phyloP scores from a whole-genome alignment of 1,140 invertebrate species.

The Microvelia longipes region DNA sequence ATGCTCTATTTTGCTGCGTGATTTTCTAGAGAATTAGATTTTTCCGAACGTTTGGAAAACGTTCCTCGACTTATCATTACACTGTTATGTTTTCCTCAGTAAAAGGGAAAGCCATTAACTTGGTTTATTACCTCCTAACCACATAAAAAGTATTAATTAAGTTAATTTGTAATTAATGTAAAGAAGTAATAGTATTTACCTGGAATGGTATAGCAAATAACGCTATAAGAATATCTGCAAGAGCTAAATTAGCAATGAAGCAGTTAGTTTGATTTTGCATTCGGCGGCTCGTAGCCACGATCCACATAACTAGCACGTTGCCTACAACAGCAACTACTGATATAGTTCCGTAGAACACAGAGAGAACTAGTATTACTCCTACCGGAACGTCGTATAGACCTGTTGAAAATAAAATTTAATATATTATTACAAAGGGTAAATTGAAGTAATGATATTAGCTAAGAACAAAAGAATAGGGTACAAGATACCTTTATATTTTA shows the following conservation, averaged over 20 bases:
- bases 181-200: conserved; percentile 39
- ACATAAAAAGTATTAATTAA: not conserved
- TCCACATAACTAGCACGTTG: conserved; percentile 66
- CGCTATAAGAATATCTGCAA: conserved; percentile 63
- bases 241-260: conserved; percentile 61
- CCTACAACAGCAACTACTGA: conserved; percentile 63
- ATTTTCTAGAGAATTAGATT: no score
- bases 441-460: no score
- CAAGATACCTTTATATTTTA: no score
- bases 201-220: conserved; percentile 66
- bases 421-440: no score
- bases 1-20: no score
- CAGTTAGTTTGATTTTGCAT: conserved; percentile 73
- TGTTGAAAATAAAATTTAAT: conserved; percentile 4
- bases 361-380: conserved; percentile 53
- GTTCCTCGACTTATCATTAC: not conserved
- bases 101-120: no score
- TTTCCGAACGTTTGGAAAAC: no score
- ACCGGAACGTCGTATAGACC: conserved; percentile 53
- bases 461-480: no score
- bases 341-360: conserved; percentile 63
- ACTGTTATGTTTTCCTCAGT: no score
- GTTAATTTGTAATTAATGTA: not conserved
- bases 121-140: not conserved
- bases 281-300: conserved; percentile 49